Evolutionary conservation across 2,888 invertebrate species (phyloP), one percentile per base, ranked within the genome.

Genomic region (Eretmocerus hayati): DNA sequence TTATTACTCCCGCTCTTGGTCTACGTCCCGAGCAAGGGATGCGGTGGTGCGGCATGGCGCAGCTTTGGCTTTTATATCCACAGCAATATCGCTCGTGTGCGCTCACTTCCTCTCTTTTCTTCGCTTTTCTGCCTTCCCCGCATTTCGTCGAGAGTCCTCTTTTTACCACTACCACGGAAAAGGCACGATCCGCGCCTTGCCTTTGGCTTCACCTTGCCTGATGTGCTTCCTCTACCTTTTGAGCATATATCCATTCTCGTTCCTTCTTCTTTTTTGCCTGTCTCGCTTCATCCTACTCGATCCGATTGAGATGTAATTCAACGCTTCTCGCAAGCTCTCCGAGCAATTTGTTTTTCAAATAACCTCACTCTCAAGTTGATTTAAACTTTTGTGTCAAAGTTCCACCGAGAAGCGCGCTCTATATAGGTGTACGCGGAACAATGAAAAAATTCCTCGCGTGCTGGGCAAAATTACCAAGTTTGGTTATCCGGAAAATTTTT

Each of bases 1-100:
- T 65, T 66, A 66, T 68, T 65, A 67, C 64, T 66, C 61, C 59
- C 59, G 60, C 47, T 42, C 38, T 41, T 43, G 56, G 58, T 61
- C 58, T 56, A 55, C 32, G 40, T 32, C 42, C 30, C 3, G 16
- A 15, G 20, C 31, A 18, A 22, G 43, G 13, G 33, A 11, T 9
- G 37, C 31, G n/a, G 39, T 16, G 40, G 20, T 23, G 15, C 20
- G 37, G 35, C 33, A 19, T 22, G n/a, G n/a, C n/a, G 35, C 44
- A 15, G 35, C 31, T 40, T 32, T 40, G 49, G 52, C 52, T 53
- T 53, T 53, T 53, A 53, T 53, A 53, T 47, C 49, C 52, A 38
- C 48, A 48, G 52, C 52, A 52, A 52, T 52, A 52, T 52, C 44
- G 48, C 52, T 8, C 26, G 26, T 33, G 48, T 40, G 32, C 40